Conservation (phyloP, 2,888 invertebrate genomes). For the Lasioglossum morio region DNA sequence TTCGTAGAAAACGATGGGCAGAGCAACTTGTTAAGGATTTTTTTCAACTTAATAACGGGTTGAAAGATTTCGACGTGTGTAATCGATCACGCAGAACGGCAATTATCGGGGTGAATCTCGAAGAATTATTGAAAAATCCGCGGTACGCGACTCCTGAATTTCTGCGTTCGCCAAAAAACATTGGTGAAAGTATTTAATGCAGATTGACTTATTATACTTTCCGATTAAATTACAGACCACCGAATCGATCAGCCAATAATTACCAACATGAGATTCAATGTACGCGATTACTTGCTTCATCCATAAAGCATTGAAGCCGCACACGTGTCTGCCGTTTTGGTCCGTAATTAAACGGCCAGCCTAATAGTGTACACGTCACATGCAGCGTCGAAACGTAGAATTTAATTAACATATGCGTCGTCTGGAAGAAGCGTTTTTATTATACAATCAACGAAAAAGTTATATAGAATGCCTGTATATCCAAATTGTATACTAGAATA, state of each 20-base stretch:
- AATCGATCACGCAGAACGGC: slow-evolving; percentile 26
- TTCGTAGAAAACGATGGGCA: slow-evolving; percentile 35
- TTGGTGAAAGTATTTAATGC: slow-evolving; percentile 2
- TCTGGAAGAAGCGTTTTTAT: not conserved
- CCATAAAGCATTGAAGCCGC: not conserved
- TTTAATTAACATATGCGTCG: not conserved
- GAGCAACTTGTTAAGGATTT: slow-evolving; percentile 5
- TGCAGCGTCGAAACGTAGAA: not conserved
- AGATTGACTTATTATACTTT: slow-evolving; percentile 1
- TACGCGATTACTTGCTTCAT: not conserved
- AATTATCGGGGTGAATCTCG: slow-evolving; percentile 23
- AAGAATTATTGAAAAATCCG: not conserved
- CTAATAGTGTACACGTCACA: not conserved
- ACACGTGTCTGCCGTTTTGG: not conserved
- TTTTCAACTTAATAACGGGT: not conserved
- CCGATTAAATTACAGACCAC: slow-evolving; percentile 9
- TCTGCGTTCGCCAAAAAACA: not conserved
- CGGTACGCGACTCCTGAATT: not conserved
- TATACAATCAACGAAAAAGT: too few relatives aligned
- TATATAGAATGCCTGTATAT: too few relatives aligned
- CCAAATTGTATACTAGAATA: too few relatives aligned
- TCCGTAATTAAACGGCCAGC: too few relatives aligned
- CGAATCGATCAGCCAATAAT: slow-evolving; percentile 9
- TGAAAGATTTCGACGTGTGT: slow-evolving; percentile 8
- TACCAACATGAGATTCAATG: not conserved